Percentiles rank a stretch among this genome's conserved stretches.
These are phyloP conservation scores for Neomorphus geoffroyi DNA, from an alignment of 2,797 vertebrate genomes.

Conservation along the genomic window DNA sequence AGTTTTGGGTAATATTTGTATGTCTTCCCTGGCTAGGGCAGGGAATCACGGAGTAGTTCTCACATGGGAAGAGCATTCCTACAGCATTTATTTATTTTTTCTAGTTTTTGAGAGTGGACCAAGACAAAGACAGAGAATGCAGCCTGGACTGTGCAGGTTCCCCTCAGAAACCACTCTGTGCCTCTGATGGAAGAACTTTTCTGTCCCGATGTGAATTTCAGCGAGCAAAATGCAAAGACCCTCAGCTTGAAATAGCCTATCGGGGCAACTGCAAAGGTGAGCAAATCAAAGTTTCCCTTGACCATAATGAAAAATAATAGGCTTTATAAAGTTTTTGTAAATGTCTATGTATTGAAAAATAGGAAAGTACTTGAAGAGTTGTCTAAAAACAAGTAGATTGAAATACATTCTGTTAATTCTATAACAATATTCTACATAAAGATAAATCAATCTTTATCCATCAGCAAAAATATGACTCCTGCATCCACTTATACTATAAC, in stretches of 20 bases:
- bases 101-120: conserved; percentile 94
- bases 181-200: conserved; percentile 95
- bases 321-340: background rate
- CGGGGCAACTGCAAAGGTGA: conserved; percentile 95
- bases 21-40: background rate
- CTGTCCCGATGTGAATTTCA: conserved; percentile 94
- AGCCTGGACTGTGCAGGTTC: conserved; percentile 87
- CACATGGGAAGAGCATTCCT: background rate
- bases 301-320: background rate
- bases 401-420: background rate
- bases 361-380: background rate
- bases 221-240: conserved; percentile 95
- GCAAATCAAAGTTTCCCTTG: background rate
- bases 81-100: background rate
- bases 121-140: conserved; percentile 92
- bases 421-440: background rate
- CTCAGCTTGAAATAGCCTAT: conserved; percentile 89
- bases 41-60: background rate
- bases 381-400: background rate
- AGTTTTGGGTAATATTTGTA: background rate
- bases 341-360: background rate
- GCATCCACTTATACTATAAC: background rate
- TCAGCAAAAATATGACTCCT: background rate
- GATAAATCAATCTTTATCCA: background rate
- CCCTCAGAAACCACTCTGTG: conserved; percentile 90